Evolutionary conservation across 2,797 vertebrate species (phyloP).

Genomic region (Ctenopoma kingsleyae): DNA sequence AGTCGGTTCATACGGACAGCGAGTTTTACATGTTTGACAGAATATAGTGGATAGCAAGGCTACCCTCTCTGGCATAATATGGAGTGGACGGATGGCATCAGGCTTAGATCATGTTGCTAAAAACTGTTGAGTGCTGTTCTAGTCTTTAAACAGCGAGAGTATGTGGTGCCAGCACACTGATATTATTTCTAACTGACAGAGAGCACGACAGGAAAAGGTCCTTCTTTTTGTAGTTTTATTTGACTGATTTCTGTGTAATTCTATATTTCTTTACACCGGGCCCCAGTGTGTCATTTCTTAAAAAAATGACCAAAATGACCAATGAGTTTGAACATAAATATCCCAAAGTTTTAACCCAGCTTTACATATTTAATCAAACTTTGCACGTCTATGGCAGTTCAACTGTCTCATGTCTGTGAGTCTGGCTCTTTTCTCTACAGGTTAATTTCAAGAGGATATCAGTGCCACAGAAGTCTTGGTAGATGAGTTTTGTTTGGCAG

Average conservation of each 20-base stretch:
- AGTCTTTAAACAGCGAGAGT: not conserved
- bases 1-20: conserved; percentile 56
- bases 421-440: conserved; percentile 16
- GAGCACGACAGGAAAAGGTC: not conserved
- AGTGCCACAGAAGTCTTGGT: conserved; percentile 30
- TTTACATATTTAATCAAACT: not conserved
- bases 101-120: conserved; percentile 43
- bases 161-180: not conserved
- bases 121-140: conserved; percentile 38
- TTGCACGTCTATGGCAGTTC: not conserved
- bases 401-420: not conserved
- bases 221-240: not conserved
- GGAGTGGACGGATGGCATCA: conserved; percentile 37
- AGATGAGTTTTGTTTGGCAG: conserved; percentile 44
- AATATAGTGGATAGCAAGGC: conserved; percentile 49
- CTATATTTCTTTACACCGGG: too few species aligned
- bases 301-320: too few species aligned
- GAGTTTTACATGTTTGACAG: conserved; percentile 73
- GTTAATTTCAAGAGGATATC: conserved; percentile 23
- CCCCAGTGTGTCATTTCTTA: too few species aligned
- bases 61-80: conserved; percentile 37
- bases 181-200: not conserved
- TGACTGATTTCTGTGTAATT: not conserved
- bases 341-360: not conserved
- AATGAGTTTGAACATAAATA: not conserved